Percentiles rank a stretch among this genome's conserved stretches.
Conservation (phyloP, 2,113 vertebrate species). For the Myotis davidii region DNA sequence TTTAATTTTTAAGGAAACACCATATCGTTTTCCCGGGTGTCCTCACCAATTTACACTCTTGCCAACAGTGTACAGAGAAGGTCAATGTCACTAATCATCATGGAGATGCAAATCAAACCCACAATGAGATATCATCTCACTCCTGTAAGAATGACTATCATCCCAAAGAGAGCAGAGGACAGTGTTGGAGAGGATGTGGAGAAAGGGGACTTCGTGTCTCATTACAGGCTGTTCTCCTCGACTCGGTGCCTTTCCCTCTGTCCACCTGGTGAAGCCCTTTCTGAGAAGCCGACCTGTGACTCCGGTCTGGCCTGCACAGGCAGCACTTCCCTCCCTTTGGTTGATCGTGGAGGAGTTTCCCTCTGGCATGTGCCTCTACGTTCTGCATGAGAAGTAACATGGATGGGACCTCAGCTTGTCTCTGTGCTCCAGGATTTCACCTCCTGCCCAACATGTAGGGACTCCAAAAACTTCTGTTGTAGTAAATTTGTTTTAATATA, state of each 20-base stretch:
- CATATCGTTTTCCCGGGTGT: no score
- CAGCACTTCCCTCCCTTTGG: neutral
- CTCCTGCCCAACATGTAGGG: fast-evolving
- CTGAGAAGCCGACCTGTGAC: neutral
- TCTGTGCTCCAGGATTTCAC: neutral
- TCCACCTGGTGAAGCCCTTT: fast-evolving
- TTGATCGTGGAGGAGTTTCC: no score
- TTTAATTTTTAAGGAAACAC: neutral
- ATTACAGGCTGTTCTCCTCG: fast-evolving
- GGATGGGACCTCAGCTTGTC: fast-evolving
- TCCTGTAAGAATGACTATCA: neutral
- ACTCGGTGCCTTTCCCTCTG: fast-evolving
- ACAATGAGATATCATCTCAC: neutral
- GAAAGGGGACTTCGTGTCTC: neutral
- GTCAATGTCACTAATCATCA: fast-evolving
- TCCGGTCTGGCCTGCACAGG: no score
- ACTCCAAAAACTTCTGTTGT: fast-evolving
- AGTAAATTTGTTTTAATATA: fast-evolving
- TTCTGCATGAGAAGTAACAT: fast-evolving
- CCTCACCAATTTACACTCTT: neutral
- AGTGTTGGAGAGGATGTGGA: neutral
- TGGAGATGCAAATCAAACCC: neutral
- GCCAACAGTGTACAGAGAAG: neutral
- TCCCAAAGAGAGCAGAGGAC: no score
- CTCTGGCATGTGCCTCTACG: no score